phyloP scores from a whole-genome alignment of 2,113 vertebrate species.

The Felis chaus region DNA sequence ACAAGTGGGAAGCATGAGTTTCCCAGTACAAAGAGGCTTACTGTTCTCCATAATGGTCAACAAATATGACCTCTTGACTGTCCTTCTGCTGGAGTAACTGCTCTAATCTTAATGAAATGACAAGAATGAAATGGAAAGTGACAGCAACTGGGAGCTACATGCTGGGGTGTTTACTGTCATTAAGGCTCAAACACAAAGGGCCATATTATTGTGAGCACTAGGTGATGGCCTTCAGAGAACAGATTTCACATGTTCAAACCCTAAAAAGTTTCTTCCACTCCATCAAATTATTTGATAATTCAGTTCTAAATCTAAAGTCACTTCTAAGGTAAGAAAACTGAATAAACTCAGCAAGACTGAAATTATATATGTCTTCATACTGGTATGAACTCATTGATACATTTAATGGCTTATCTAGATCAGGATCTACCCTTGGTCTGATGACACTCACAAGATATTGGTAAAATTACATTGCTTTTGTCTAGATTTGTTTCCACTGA shows the following conservation, averaged over 20 bases:
- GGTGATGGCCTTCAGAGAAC: background rate
- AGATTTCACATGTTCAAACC: slow-evolving; percentile 6
- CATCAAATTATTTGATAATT: slow-evolving; percentile 11
- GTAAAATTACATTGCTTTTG: background rate
- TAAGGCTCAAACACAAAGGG: background rate
- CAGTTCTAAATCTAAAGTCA: background rate
- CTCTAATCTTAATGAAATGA: slow-evolving; percentile 22
- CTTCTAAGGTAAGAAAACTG: background rate
- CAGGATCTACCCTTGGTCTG: background rate
- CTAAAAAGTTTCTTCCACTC: background rate
- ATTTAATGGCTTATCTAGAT: background rate
- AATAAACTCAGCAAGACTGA: background rate
- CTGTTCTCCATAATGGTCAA: background rate
- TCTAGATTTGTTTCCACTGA: background rate
- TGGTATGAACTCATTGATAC: background rate
- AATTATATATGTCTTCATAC: background rate
- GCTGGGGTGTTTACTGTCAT: background rate
- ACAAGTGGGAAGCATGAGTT: background rate
- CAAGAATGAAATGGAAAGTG: background rate
- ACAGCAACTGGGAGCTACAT: background rate
- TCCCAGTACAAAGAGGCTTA: background rate
- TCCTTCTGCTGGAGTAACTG: background rate
- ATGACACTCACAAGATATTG: background rate
- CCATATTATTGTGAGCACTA: background rate
- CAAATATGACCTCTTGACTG: background rate